Evolutionary conservation across 2,113 vertebrate species (phyloP), one percentile per base, ranked within the genome.

Genomic region (Spea multiplicata): DNA sequence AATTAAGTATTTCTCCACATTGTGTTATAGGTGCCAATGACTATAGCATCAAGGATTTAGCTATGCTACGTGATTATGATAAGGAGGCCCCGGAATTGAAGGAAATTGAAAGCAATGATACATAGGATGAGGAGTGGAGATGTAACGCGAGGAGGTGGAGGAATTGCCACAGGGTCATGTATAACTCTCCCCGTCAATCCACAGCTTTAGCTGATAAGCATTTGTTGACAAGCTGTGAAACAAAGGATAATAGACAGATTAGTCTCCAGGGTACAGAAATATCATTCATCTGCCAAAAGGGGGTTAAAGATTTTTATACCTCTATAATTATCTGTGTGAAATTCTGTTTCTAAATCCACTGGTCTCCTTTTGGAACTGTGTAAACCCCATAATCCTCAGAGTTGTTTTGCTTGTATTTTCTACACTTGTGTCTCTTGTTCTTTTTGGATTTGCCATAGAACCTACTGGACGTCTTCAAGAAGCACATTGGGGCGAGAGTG

Each of bases 201-300:
- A 45, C 65, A 68, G 12, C 49, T 67, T 74, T 68, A 73, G 52
- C 49, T 53, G 57, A 65, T 80, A 80, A 80, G 78, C 66, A 53
- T 65, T 80, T 80, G 71, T 52, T 80, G 78, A 80, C 78, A 80
- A 67, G 78, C 52, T 80, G 71, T 59, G 45, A 80, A 80, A 73
- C 73, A 68, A 12, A 48, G 65, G 71, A 80, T 80, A 75, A 75
- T 75, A 47, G 49, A 5, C 10, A 59, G 55, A 9, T 13, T 12
- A 13, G 55, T 59, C 55, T 52, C 55, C 4, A 59, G 55, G 14
- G 55, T 59, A 59, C 10, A 9, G 4, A 5, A 13, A 12, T 59
- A 59, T 59, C 30, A 30, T 30, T 1, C 14, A 9, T 59, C 14
- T 59, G 55, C 14, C 6, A 52, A 52, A 52, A 7, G 50, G 50